Evolutionary conservation across 2,888 invertebrate genomes (phyloP).

Genomic region (Amphimallon solstitiale): DNA sequence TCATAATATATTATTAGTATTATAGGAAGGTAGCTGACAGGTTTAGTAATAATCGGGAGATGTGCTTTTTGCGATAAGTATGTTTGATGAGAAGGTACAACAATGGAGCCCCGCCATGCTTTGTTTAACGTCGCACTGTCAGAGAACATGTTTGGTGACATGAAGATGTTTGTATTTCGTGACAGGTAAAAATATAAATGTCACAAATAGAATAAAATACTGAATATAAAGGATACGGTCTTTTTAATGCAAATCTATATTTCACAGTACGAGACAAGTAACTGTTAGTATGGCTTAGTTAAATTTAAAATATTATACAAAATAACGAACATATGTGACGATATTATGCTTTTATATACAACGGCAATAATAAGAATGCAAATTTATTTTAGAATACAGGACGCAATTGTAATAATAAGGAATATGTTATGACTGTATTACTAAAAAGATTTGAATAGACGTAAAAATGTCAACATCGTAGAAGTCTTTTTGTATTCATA

Average conservation of each 20-base stretch:
- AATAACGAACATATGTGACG: no score
- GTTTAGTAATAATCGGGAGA: conserved; percentile 14
- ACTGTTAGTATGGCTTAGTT: background rate
- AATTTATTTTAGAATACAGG: background rate
- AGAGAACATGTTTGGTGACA: conserved; percentile 19
- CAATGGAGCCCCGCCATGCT: background rate
- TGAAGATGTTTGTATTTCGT: conserved; percentile 18
- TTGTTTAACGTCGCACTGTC: conserved; percentile 16
- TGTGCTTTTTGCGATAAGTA: conserved; percentile 18
- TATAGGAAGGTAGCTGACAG: background rate
- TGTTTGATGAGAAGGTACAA: background rate
- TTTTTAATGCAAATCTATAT: conserved; percentile 2
- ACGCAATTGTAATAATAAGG: no score
- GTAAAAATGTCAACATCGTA: no score
- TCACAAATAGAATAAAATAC: conserved; percentile 6
- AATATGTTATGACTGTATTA: no score
- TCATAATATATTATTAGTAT: background rate
- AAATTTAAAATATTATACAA: background rate
- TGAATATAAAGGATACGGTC: background rate
- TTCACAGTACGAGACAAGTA: background rate
- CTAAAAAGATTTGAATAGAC: no score
- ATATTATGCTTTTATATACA: no score
- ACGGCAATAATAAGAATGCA: no score
- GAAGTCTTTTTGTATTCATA: no score
- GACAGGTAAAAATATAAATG: conserved; percentile 24